Base-by-base conservation (phyloP, 2,113 vertebrate species). In the Sialia sialis region DNA sequence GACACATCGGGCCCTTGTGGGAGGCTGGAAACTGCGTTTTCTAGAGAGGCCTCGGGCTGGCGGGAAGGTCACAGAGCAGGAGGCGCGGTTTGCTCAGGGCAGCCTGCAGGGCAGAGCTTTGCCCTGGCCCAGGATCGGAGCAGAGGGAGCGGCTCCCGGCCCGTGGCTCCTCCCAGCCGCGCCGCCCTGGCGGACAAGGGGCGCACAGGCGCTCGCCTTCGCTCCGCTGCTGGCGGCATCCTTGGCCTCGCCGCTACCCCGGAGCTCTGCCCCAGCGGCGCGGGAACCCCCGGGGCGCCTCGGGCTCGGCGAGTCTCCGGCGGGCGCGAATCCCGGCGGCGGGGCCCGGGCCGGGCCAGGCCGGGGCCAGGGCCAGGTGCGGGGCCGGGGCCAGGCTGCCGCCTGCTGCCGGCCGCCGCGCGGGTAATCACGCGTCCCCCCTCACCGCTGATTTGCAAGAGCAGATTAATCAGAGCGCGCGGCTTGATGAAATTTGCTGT, bases 401-500 rank as follows among this genome's bases (percentile, higher is more conserved):
- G 98, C 97, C 97, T 94, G 97, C 97, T 96, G 97, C 95, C 96
- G 97, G 97, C 98, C 98, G 98, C 97, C 90, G 98, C 97, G 97
- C 97, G 98, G 98, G 99, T 98, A 98, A 99, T 99, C 99, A 99
- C 98, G 97, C 98, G 97, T 98, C 98, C 95, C 96, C 97, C 97
- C 98, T 98, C 97, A 58, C 98, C 97, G 97, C 98, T 99, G 99
- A 99, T 99, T 99, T 99, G 98, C 99, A 99, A 99, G 98, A 98
- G 97, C 98, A 99, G 99, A 99, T 99, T 99, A 99, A 99, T 99
- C 99, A 99, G 99, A 98, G 98, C 97, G 97, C 96, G 94, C 98
- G 98, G 98, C 99, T 99, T 99, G 99, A 99, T 99, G 99, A 99
- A 99, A 99, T 99, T 99, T 99, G 98, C 98, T 99, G 99, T 99